A percentile compares a stretch with the other conserved stretches of the same genome.
phyloP scores from a whole-genome alignment of 2,888 invertebrate species.

The Lottia gigantea region DNA sequence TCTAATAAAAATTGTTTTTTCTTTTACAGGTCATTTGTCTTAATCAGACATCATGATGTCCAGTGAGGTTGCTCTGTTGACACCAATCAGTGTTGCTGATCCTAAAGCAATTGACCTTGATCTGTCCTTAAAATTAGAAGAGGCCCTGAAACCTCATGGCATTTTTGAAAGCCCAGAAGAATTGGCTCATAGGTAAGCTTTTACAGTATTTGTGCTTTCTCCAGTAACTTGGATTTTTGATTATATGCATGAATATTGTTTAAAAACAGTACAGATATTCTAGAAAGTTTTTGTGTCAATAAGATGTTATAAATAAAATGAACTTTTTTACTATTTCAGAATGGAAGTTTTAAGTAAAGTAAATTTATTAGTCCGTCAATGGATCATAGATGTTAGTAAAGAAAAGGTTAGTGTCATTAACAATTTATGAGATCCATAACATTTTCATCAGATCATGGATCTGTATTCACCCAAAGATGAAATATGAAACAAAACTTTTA shows the following conservation, averaged over 20 bases:
- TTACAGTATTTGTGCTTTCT: neutral
- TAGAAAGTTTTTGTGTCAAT: neutral
- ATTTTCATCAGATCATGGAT: too few species aligned
- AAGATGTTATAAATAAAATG: neutral
- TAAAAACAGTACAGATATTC: neutral
- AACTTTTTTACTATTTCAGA: constrained; percentile 55
- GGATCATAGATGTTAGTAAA: constrained; percentile 91
- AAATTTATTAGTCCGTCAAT: constrained; percentile 90
- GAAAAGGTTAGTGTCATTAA: constrained; percentile 68
- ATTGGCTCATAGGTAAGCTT: constrained; percentile 81
- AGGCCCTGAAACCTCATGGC: constrained; percentile 82
- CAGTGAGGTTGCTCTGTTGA: constrained; percentile 73
- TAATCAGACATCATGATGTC: constrained; percentile 17
- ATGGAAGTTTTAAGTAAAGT: constrained; percentile 78
- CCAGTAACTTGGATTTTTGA: neutral
- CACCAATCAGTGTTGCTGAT: constrained; percentile 89
- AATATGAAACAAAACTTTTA: too few species aligned
- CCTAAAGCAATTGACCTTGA: constrained; percentile 83
- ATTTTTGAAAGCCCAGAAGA: constrained; percentile 92
- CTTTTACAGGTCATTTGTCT: constrained; percentile 6
- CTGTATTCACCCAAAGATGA: too few species aligned
- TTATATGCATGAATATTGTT: neutral
- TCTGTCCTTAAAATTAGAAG: constrained; percentile 82
- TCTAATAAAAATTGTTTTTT: too few species aligned
- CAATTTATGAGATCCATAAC: too few species aligned